Evolutionary conservation across 2,113 vertebrate genomes (phyloP), one percentile per base, ranked within the genome.

Genomic region (Theristicus caerulescens): DNA sequence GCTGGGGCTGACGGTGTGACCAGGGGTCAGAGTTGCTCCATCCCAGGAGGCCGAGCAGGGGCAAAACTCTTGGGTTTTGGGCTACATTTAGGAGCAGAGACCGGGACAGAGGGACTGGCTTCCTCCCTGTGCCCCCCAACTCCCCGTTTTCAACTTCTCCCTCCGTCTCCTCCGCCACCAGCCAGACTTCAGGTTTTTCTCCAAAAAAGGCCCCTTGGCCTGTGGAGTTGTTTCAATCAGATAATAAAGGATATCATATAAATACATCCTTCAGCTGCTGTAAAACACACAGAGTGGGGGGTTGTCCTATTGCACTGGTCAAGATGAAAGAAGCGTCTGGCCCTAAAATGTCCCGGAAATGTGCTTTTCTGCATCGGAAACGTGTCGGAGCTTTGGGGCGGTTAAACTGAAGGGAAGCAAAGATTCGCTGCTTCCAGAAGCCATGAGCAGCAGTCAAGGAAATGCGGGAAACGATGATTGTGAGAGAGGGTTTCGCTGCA

Each of bases 381-480:
- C 1, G 0, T 12, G 32, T 82, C 3, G 1, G 85, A 77, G 65
- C 22, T 81, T 81, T 58, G 71, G 70, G 47, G 31, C 24, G 14
- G 40, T 90, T 73, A 47, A 94, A 90, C 40, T 0, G 3, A 80
- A 66, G 58, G 67, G 49, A 38, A 69, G 62, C 49, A 47, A 72
- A 70, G 24, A n/a, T 80, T 61, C 4, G 0, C 14, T 3, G 5
- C 49, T 47, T 64, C 44, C 44, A 44, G 40, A 16, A 88, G 42
- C 79, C 31, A 4, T 3, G 54, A 74, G 31, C 27, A 5, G 32
- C 77, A 14, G 46, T 12, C 16, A 15, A 70, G 46, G 26, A 44
- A 44, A 34, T 1, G 1, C 3, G 22, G 67, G 64, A 70, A 84
- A 52, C 2, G 2, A 17, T 12, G 55, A 16, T 21, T 1, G 0